These are phyloP conservation scores for Charaxes varanes DNA, from an alignment of 1,140 invertebrate species.

Conservation along the genomic window DNA sequence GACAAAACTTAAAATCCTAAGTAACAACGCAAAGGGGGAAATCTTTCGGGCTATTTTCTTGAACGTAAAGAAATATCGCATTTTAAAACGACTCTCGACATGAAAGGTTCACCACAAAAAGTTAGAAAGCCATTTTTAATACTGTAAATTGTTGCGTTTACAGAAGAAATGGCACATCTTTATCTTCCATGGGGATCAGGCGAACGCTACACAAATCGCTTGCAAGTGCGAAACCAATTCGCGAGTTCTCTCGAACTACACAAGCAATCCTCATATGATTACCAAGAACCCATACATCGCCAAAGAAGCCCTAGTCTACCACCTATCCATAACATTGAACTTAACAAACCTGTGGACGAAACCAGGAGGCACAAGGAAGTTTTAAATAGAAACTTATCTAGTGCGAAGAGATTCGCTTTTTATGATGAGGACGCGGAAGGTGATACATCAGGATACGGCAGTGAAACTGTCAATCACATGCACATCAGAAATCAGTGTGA, in stretches of 20 bases:
- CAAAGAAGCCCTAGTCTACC: conserved; percentile 77
- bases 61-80: conserved; percentile 32
- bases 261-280: conserved; percentile 60
- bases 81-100: conserved; percentile 39
- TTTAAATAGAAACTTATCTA: conserved; percentile 52
- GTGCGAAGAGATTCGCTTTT: conserved; percentile 61
- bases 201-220: conserved; percentile 55
- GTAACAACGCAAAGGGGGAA: conserved; percentile 39
- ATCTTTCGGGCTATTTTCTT: conserved; percentile 37
- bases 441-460: conserved; percentile 83
- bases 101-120: conserved; percentile 27
- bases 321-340: conserved; percentile 73
- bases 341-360: conserved; percentile 33
- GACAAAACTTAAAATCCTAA: conserved; percentile 60
- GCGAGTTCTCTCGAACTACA: conserved; percentile 66
- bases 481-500: conserved; percentile 35
- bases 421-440: conserved; percentile 78
- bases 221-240: conserved; percentile 64
- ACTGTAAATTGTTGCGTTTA: neutral
- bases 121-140: conserved; percentile 23
- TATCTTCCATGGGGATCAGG: conserved; percentile 61
- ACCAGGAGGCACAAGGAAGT: conserved; percentile 36
- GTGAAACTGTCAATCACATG: conserved; percentile 77
- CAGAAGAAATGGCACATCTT: conserved; percentile 69
- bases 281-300: conserved; percentile 56